phyloP scores from a whole-genome alignment of 2,888 invertebrate species.

The Chalcosyrphus nemorum region DNA sequence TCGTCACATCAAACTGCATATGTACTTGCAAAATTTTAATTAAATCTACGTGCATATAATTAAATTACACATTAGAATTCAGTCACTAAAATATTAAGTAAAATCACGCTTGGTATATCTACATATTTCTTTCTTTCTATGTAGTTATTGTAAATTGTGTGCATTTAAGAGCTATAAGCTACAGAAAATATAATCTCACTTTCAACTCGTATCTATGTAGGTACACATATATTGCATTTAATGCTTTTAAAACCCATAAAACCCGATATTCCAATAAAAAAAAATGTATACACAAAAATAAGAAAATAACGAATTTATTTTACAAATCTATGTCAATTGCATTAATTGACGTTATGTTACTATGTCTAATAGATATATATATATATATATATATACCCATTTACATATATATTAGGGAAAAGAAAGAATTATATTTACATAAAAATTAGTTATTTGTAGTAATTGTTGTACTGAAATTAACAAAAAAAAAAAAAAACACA shows the following conservation, averaged over 20 bases:
- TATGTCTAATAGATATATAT: constrained; percentile 14
- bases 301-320: constrained; percentile 62
- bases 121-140: background rate
- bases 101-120: background rate
- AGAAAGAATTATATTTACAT: constrained; percentile 56
- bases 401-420: constrained; percentile 34
- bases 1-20: no score
- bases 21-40: no score
- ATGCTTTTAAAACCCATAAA: background rate
- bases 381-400: constrained; percentile 19
- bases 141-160: background rate
- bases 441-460: constrained; percentile 44
- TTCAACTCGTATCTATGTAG: background rate
- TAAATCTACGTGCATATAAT: no score
- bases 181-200: background rate
- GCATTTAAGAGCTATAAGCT: background rate
- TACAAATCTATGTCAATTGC: constrained; percentile 59
- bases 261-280: constrained; percentile 1
- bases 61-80: no score
- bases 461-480: constrained; percentile 59
- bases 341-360: constrained; percentile 45
- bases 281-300: background rate
- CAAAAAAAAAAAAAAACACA: constrained; percentile 27
- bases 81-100: background rate
- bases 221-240: background rate